Base-by-base conservation (phyloP, 2,888 invertebrate genomes). In the Drosophila anomalata region DNA sequence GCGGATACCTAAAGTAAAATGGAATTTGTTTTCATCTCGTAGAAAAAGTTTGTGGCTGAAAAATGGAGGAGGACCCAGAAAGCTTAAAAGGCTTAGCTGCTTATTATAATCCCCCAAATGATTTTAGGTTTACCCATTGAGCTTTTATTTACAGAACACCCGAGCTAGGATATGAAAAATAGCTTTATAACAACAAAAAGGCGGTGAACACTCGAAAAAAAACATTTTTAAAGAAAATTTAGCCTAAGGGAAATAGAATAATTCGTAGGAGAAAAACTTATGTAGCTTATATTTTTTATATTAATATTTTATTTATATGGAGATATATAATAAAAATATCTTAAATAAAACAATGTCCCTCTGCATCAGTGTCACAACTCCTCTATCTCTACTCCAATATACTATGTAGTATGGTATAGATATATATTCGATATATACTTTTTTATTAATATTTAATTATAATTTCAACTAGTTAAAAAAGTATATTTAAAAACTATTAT, bases 1-100 rank as follows among this genome's bases (percentile, higher is more conserved):
- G 24, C 12, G 42, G 44, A 17, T 26, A 22, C 53, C 22, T 2
- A 39, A 63, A 65, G 65, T 53, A 53, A 65, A 65, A 65, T 65
- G 63, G 63, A 65, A 65, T 65, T 65, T 63, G 63, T 63, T 63
- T 65, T 65, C 65, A 65, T 63, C 63, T 65, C 65, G 53, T 63
- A 48, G 46, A 63, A 53, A 65, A 63, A 65, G 53, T 65, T 65
- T 65, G 53, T 14, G 47, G 65, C 47, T 53, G 39, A 31, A 14
- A 47, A 63, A 36, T 20, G 63, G 29, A 12, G 17, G 39, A 52
- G 12, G 39, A 44, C n/a, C 41, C 31, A 31, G 20, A 54, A 65
- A 54, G 65, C 54, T 54, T 48, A 54, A 65, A 66, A 48, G 66
- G 65, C 33, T 65, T 66, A 55, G 47, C 48, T 20, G 39, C 65